Percentiles rank a stretch among this genome's conserved stretches.
phyloP scores from a whole-genome alignment of 2,113 vertebrate genomes.

The Rhinopomastus cyanomelas region DNA sequence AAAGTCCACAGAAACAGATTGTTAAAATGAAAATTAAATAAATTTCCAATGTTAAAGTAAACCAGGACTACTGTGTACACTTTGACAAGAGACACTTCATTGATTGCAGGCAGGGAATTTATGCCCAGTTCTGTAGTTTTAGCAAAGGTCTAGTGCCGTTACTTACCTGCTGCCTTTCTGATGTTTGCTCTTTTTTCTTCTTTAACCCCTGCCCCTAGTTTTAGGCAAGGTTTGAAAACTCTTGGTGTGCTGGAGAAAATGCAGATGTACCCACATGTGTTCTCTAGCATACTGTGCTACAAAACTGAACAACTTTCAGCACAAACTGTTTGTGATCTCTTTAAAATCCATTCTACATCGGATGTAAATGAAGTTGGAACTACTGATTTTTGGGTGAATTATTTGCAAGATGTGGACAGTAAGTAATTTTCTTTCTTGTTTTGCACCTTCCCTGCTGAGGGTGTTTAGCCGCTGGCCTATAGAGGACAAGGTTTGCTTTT shows the following conservation, averaged over 20 bases:
- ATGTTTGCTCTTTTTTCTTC: neutral
- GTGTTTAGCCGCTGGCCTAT: neutral
- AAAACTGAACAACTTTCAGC: slow-evolving; percentile 77
- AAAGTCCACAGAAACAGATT: neutral
- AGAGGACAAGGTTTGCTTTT: neutral
- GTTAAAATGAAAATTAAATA: neutral
- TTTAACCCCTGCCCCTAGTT: slow-evolving; percentile 60
- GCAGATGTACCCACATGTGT: slow-evolving; percentile 80
- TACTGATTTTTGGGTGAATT: slow-evolving; percentile 83
- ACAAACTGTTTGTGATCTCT: slow-evolving; percentile 76
- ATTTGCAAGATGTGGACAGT: slow-evolving; percentile 88
- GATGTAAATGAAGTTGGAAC: slow-evolving; percentile 51
- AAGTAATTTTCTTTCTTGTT: slow-evolving; percentile 6
- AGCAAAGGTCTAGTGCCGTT: neutral
- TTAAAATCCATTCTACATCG: slow-evolving; percentile 73
- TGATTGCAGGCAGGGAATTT: neutral
- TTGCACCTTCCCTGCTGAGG: neutral
- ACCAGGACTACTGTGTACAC: neutral
- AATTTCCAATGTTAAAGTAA: neutral
- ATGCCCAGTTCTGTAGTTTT: neutral
- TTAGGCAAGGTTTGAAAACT: slow-evolving; percentile 88
- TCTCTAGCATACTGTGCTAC: slow-evolving; percentile 81
- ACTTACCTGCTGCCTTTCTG: neutral
- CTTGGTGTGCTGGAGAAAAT: slow-evolving; percentile 89
- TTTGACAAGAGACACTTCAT: neutral